Evolutionary conservation across 2,797 vertebrate genomes (phyloP), one percentile per base, ranked within the genome.

Genomic region (Melanotaenia pygmaea): DNA sequence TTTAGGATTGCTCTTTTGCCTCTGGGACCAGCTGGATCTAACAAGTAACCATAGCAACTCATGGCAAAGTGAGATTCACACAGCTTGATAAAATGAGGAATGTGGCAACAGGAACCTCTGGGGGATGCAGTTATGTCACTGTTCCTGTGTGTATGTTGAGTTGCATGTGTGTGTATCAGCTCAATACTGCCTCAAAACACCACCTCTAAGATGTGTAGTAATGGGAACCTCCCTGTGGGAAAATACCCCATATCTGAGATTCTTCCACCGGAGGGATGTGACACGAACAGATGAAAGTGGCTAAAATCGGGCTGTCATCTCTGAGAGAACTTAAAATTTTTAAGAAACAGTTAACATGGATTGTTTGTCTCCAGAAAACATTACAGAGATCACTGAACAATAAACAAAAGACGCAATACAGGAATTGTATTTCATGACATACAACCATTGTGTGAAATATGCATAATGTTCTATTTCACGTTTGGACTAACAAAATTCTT

Each of bases 41-140:
- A 85, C 86, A 70, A 62, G 92, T 94, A 88, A 91, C 93, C 91
- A 93, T 93, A 79, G 91, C 91, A 92, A 94, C 92, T 59, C 77
- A 64, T 80, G 74, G 86, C 74, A 87, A 90, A 89, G 87, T 77
- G 79, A 88, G 83, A 86, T 83, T 83, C 62, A 72, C 76, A 61
- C 64, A 37, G 67, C 77, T 82, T 78, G 77, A 89, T 88, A 86
- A 88, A 88, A 92, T 79, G 83, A 90, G 72, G 90, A 86, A 88
- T 81, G 77, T 82, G 84, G 82, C 83, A 70, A 84, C 69, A 43
- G 64, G 60, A 86, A 87, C 86, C 89, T 89, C 90, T 86, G 81
- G 85, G 87, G 83, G 79, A 68, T 51, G 50, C n/a, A 37, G 57
- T 67, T 76, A 81, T 79, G 79, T 79, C 81, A 77, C 72, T 45